These are phyloP conservation scores for Mnemiopsis leidyi DNA, from an alignment of 37 sponge, comb jelly and placozoan genomes.

Conservation along the genomic window DNA sequence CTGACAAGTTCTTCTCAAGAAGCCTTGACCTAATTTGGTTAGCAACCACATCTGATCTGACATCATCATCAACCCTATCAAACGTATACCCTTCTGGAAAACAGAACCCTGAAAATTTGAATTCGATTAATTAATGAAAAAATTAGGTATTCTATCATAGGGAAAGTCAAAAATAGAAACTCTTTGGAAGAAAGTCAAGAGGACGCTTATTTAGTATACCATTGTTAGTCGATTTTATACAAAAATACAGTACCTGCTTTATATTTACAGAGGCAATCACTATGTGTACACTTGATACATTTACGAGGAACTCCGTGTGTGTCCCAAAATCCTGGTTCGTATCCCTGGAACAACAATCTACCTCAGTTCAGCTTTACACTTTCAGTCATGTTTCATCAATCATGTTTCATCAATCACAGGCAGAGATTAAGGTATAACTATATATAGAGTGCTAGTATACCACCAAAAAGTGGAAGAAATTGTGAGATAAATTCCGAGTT, in stretches of 20 bases:
- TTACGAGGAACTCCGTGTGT: background rate
- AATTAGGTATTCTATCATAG: background rate
- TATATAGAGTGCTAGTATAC: too few species aligned
- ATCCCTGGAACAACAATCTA: background rate
- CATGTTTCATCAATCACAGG: too few species aligned
- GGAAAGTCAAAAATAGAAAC: background rate
- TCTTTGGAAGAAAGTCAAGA: too few species aligned
- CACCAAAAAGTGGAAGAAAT: too few species aligned
- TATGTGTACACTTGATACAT: conserved; percentile 28
- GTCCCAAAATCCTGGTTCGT: background rate
- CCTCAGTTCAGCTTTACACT: too few species aligned
- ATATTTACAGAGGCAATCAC: conserved; percentile 5
- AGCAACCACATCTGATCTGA: background rate
- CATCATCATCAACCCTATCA: background rate
- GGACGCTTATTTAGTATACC: too few species aligned
- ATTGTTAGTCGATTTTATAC: too few species aligned
- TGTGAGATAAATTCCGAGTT: too few species aligned
- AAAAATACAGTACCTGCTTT: conserved; percentile 58
- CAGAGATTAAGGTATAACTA: too few species aligned
- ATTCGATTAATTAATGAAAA: background rate
- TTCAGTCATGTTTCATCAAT: too few species aligned
- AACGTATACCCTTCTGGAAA: background rate
- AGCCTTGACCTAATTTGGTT: background rate
- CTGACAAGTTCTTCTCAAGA: background rate
- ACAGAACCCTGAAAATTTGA: conserved; percentile 32